A percentile compares a stretch with the other conserved stretches of the same genome.
Conservation (phyloP, 2,888 invertebrate genomes). For the Cremastinae sp. region DNA sequence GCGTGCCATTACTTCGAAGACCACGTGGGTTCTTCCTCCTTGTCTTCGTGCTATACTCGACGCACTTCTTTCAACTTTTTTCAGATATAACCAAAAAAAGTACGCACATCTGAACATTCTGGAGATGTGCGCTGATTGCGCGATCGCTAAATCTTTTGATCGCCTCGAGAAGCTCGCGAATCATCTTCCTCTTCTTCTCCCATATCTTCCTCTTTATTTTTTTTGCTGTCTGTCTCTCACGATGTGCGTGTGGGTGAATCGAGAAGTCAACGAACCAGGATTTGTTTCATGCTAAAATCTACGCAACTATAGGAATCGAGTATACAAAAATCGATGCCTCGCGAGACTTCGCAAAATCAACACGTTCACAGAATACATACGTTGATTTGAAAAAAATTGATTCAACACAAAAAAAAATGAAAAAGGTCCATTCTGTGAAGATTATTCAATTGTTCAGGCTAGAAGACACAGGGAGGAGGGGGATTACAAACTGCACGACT, state of each 20-base stretch:
- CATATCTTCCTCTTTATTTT: conserved; percentile 33
- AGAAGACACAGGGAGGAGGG: too few relatives aligned
- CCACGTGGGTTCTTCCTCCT: conserved; percentile 24
- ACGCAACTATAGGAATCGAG: too few relatives aligned
- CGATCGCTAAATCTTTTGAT: conserved; percentile 51
- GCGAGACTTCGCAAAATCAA: neutral
- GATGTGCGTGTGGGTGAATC: conserved; percentile 3
- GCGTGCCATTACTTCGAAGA: conserved; percentile 31
- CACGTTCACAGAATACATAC: neutral
- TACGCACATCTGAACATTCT: conserved; percentile 9
- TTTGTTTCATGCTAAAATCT: conserved; percentile 46
- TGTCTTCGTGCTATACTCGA: conserved; percentile 20
- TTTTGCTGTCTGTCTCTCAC: conserved; percentile 3
- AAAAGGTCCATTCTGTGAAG: too few relatives aligned
- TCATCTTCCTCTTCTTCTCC: conserved; percentile 32
- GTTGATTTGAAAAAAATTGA: neutral
- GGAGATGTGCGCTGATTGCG: conserved; percentile 24
- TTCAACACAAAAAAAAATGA: neutral
- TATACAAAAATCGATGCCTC: neutral
- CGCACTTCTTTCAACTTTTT: conserved; percentile 19
- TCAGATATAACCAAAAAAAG: neutral
- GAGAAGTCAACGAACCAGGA: conserved; percentile 13
- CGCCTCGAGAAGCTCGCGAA: conserved; percentile 40
- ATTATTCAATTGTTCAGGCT: too few relatives aligned
- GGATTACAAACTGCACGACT: too few relatives aligned